Evolutionary conservation across 2,888 invertebrate species (phyloP).

Genomic region (Adelognathus sp.): DNA sequence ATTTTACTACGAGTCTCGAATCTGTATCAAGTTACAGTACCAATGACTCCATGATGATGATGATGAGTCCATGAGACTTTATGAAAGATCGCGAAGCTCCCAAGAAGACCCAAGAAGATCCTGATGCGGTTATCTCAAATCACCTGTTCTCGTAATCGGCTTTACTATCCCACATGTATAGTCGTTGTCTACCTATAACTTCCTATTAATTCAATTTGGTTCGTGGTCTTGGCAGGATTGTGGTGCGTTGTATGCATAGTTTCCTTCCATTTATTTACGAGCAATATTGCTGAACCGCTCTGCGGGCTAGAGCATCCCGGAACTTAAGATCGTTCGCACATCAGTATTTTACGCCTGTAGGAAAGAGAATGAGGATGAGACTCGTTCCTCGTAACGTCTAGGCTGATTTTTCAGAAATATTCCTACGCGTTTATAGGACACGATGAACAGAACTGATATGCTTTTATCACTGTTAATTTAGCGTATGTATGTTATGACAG

Average conservation of each 20-base stretch:
- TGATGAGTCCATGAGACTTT: no score
- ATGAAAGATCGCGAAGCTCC: no score
- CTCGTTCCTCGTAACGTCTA: constrained; percentile 43
- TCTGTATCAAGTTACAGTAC: no score
- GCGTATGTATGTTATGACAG: background rate
- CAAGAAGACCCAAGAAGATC: no score
- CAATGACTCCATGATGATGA: no score
- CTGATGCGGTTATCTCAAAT: no score
- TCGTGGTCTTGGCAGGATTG: constrained; percentile 28
- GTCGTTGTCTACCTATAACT: background rate
- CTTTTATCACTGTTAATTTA: background rate
- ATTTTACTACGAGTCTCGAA: no score
- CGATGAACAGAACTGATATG: constrained; percentile 26
- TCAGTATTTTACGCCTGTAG: constrained; percentile 46
- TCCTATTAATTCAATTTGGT: constrained; percentile 41
- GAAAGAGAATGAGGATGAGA: constrained; percentile 23
- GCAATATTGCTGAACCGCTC: constrained; percentile 43
- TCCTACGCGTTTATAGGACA: constrained; percentile 51
- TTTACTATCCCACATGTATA: no score
- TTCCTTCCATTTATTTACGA: constrained; percentile 34
- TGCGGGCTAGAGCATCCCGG: constrained; percentile 31
- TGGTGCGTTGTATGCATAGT: constrained; percentile 38
- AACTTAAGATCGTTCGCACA: constrained; percentile 41
- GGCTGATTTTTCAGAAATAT: constrained; percentile 45
- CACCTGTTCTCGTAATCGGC: no score